Evolutionary conservation across 1,140 invertebrate species (phyloP), one percentile per base, ranked within the genome.

Genomic region (Temnothorax longispinosus): DNA sequence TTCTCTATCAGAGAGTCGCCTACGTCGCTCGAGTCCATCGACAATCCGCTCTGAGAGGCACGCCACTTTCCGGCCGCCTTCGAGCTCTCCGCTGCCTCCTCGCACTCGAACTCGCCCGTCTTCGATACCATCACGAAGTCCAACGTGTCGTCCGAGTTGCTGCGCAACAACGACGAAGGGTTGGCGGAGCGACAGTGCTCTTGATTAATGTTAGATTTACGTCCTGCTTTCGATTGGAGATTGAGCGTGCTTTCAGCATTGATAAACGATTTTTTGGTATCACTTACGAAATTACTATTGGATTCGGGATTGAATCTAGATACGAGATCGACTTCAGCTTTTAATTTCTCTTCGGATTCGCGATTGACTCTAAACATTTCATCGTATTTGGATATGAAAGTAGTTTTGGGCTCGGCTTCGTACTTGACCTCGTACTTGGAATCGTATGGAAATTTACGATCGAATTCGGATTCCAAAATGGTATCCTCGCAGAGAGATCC

Each of bases 11-110:
- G 35, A 27, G 95, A 95, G 44, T 96, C 96, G 0, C 95, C 95
- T 10, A 95, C 94, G 77, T 97, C 96, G 85, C 96, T 97, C 0
- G 96, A 97, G 89, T 97, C 96, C 7, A 97, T 95, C 2, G 96
- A 97, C 88, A 96, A 96, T 0, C 96, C 96, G 84, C 82, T 92
- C 38, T 54, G 93, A 54, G 35, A 88, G 84, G 27, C 81, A 77
- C 89, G 56, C 65, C 80, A 89, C 7, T 85, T 85, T 8, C 32
- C 21, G 0, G 60, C 8, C 78, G 4, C 85, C 75, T 65, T 93
- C 90, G 47, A 67, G 2, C 44, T 15, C n/a, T 47, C 60, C 11
- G 15, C 47, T 13, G n/a, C 15, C 13, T 90, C 89, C 52, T 91
- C 92, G 60, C 87, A 92, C 7, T 93, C 91, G 21, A 89, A 90